A percentile compares a stretch with the other conserved stretches of the same genome.
phyloP scores from a whole-genome alignment of 2,797 vertebrate species.

The Acanthurus lineatus region DNA sequence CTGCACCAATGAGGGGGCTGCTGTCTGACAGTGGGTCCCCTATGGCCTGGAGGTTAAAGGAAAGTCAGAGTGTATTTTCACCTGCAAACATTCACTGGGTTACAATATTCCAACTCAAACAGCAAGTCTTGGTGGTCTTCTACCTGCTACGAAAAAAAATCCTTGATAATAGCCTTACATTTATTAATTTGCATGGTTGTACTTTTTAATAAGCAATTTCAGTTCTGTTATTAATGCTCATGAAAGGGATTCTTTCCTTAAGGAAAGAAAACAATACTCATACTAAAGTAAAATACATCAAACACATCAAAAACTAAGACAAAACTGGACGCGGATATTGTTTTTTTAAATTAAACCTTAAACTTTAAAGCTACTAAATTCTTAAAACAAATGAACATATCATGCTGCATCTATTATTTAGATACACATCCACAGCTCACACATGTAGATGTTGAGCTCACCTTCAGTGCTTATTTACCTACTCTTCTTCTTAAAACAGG shows the following conservation, averaged over 20 bases:
- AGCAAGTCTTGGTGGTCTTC: neutral
- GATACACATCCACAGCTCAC: slow-evolving; percentile 1
- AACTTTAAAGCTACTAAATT: neutral
- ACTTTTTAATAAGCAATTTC: neutral
- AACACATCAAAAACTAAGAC: neutral
- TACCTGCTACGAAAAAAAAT: neutral
- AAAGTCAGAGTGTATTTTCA: neutral
- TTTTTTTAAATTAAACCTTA: neutral
- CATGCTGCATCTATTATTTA: neutral
- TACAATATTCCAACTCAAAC: neutral
- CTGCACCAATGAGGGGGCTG: slow-evolving; percentile 81
- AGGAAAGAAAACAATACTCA: neutral
- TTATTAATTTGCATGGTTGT: neutral
- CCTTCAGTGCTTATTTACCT: slow-evolving; percentile 20
- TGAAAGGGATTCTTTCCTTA: neutral
- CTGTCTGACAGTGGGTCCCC: slow-evolving; percentile 73
- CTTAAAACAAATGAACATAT: neutral
- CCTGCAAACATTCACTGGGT: neutral
- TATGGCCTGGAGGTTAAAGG: slow-evolving; percentile 59
- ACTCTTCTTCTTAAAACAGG: slow-evolving; percentile 7
- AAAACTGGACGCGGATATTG: neutral
- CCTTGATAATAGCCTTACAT: too few relatives aligned
- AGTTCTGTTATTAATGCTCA: neutral
- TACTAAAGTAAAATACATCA: neutral
- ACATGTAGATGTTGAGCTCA: slow-evolving; percentile 27